Percentiles rank a stretch among this genome's conserved stretches.
Evolutionary conservation across 1,140 invertebrate genomes (phyloP).

Genomic region (Diploscapter pachys): DNA sequence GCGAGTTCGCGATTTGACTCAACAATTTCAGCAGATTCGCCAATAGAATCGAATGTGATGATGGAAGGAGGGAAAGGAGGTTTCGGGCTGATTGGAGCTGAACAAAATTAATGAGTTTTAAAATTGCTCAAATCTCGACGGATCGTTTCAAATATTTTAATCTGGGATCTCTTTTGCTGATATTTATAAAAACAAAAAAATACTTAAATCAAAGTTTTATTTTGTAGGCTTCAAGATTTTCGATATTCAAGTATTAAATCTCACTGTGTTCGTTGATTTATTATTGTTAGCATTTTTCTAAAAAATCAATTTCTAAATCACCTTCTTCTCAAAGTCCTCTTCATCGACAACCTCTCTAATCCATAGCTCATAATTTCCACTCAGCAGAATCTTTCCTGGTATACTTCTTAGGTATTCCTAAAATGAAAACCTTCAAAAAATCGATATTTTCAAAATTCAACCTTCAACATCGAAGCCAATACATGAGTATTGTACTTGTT

Average conservation of each 20-base stretch:
- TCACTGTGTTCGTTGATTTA: neutral
- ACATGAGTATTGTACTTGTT: constrained; percentile 42
- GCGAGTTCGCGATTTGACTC: constrained; percentile 4
- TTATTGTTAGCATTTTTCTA: neutral
- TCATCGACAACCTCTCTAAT: constrained; percentile 37
- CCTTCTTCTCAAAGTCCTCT: constrained; percentile 22
- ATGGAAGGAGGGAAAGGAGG: constrained; percentile 34
- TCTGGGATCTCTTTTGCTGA: neutral
- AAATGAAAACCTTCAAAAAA: too few relatives aligned
- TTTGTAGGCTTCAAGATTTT: neutral
- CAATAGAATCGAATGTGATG: constrained; percentile 32
- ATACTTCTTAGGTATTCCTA: constrained; percentile 38
- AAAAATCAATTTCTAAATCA: neutral
- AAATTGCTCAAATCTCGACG: too few relatives aligned
- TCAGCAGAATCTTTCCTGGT: constrained; percentile 36
- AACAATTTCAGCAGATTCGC: constrained; percentile 36
- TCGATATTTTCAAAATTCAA: neutral
- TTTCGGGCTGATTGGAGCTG: neutral
- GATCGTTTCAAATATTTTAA: too few relatives aligned
- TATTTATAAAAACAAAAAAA: neutral
- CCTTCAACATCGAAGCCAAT: constrained; percentile 38
- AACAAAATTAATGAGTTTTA: too few relatives aligned
- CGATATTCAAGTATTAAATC: neutral
- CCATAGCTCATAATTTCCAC: constrained; percentile 38
- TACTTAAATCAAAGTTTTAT: too few relatives aligned